A percentile compares a stretch with the other conserved stretches of the same genome.
phyloP scores from a whole-genome alignment of 2,797 vertebrate genomes.

The Pachyuromys duprasi region DNA sequence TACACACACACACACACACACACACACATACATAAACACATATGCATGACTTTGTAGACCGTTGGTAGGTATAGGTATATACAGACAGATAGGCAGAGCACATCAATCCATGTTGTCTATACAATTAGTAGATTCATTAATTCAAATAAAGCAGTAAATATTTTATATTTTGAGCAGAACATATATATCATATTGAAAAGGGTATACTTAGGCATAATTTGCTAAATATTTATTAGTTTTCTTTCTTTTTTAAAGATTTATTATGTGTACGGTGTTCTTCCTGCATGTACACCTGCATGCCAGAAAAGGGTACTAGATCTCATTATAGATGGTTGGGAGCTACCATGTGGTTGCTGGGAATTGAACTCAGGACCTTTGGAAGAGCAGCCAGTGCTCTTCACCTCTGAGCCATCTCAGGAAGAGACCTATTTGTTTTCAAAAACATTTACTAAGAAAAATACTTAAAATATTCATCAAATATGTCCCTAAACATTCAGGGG shows the following conservation, averaged over 20 bases:
- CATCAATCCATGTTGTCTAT: neutral
- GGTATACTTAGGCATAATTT: neutral
- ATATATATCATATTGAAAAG: neutral
- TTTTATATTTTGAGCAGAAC: neutral
- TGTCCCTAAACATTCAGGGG: neutral
- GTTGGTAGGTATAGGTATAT: neutral
- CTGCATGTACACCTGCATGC: no score
- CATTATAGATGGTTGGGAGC: no score
- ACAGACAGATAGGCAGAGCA: neutral
- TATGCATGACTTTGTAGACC: neutral
- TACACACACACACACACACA: neutral
- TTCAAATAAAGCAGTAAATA: constrained; percentile 54
- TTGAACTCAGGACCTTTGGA: no score
- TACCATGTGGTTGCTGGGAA: no score
- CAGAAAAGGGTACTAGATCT: no score
- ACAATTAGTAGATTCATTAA: neutral
- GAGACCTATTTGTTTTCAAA: neutral
- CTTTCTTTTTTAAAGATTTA: no score
- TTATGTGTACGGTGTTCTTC: no score
- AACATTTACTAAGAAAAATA: neutral
- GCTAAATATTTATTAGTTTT: neutral
- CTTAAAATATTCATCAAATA: neutral
- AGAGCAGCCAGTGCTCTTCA: no score
- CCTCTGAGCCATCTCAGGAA: no score
- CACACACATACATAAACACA: neutral